Base-by-base conservation (phyloP, 2,113 vertebrate genomes). In the Etia nguti region DNA sequence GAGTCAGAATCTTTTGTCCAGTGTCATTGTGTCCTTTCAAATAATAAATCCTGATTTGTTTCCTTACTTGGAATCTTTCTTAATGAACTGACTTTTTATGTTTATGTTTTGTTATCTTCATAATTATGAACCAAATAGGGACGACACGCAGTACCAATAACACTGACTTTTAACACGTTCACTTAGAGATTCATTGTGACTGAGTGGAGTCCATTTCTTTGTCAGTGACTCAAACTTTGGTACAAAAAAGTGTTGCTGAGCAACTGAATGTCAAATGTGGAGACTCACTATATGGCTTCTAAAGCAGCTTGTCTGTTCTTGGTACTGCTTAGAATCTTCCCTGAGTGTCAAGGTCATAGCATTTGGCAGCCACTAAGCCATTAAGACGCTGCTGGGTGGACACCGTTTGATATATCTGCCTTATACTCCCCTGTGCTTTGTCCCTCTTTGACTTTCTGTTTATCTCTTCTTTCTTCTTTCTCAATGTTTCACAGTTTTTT, bases 261-360 rank as follows among this genome's bases (percentile, higher is more conserved):
- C 41, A 31, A 10, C 52, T 54, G 54, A 84, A 70, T 90, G 52
- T 88, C 52, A 65, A 83, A 88, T 82, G 36, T 82, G 68, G 75
- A 73, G 43, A 13, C 81, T 85, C 82, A 80, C 38, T 70, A 82
- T n/a, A n/a, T 73, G 90, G 86, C 86, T 70, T 73, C 83, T 88
- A 92, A 94, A 94, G 91, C 90, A 88, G 93, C 93, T 94, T 92
- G 88, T 90, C 85, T 92, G 82, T 94, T 94, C 91, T 84, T 62
- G 57, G 91, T 86, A 92, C 80, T 80, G 79, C 83, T 93, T 90
- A 91, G 57, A 91, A 84, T 92, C 88, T 88, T 70, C 56, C 83
- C 87, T 55, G 80, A 81, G 83, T 84, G 88, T 87, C 91, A 93
- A 93, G 91, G 92, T 91, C 92, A 86, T 59, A 92, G 89, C 82